Evolutionary conservation across 1,140 invertebrate genomes (phyloP), one percentile per base, ranked within the genome.

Genomic region (Hydropsyche tenuis): DNA sequence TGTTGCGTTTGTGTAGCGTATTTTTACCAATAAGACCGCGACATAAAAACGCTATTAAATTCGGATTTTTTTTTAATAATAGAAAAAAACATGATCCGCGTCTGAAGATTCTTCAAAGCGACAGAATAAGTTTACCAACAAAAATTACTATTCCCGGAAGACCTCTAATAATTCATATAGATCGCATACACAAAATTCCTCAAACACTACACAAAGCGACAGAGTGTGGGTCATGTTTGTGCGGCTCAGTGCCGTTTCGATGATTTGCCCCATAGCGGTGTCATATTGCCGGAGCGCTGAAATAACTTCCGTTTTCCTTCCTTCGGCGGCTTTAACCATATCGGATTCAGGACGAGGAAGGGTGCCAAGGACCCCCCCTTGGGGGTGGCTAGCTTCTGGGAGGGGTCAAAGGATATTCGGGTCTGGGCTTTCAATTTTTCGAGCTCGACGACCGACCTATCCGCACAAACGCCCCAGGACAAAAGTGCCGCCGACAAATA

Each of bases 371-470:
- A 66, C 60, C 4, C 9, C 30, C 30, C 30, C 30, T 4, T 37
- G 30, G 18, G 30, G n/a, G n/a, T n/a, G n/a, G n/a, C n/a, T n/a
- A n/a, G n/a, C n/a, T n/a, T n/a, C n/a, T n/a, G n/a, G n/a, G n/a
- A n/a, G n/a, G 63, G 63, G 63, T 66, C 63, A 66, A 66, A 66
- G 63, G 37, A 66, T 66, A 66, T 66, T 66, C 63, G 63, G 11
- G 27, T n/a, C 6, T 16, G 23, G 25, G 62, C 37, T 27, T 66
- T 66, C 63, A 66, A 66, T 66, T 66, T 66, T 66, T 22, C 27
- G 4, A 27, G 22, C n/a, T n/a, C 23, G 27, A 25, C 12, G 22
- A 1, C 30, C 23, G 27, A 25, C 12, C 63, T 66, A 42, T 66
- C 37, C 20, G 30, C 30, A 46, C 63, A 45, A 66, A 45, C 63